A percentile compares a stretch with the other conserved stretches of the same genome.
Conservation (phyloP, 2,888 invertebrate genomes). For the Cyaniris semiargus region DNA sequence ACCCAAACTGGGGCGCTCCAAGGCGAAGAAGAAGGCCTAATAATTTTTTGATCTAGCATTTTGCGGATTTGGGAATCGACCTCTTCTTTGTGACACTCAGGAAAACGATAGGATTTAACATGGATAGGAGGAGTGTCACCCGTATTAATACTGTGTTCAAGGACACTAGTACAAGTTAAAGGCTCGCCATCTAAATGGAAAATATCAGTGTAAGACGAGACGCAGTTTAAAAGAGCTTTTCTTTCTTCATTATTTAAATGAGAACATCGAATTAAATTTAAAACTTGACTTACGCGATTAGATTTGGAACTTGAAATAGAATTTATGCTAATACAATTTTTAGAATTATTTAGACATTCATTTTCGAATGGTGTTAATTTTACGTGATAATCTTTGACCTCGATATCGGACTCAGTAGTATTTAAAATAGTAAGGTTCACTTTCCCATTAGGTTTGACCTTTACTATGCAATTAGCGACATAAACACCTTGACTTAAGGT, state of each 20-base stretch:
- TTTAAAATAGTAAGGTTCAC: constrained; percentile 40
- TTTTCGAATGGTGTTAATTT: too few relatives aligned
- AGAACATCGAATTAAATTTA: constrained; percentile 25
- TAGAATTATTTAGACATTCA: neutral
- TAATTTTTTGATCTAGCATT: too few relatives aligned
- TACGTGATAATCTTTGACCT: too few relatives aligned
- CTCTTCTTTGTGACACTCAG: too few relatives aligned
- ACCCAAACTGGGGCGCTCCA: constrained; percentile 41
- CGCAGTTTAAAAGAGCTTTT: constrained; percentile 32
- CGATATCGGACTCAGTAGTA: constrained; percentile 31
- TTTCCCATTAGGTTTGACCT: constrained; percentile 38
- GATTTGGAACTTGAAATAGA: constrained; percentile 21
- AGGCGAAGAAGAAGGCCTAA: constrained; percentile 38
- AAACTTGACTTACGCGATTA: neutral
- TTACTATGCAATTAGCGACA: constrained; percentile 38
- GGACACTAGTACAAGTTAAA: too few relatives aligned
- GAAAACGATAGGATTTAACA: too few relatives aligned
- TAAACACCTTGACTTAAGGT: constrained; percentile 36
- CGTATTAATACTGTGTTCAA: too few relatives aligned
- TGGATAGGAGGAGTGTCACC: too few relatives aligned
- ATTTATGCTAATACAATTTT: neutral
- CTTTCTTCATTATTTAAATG: constrained; percentile 34
- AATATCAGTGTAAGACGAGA: too few relatives aligned
- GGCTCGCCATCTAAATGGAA: too few relatives aligned
- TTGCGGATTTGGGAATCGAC: too few relatives aligned